Conservation (phyloP, 2,888 invertebrate genomes). For the Neoscelio sp. region DNA sequence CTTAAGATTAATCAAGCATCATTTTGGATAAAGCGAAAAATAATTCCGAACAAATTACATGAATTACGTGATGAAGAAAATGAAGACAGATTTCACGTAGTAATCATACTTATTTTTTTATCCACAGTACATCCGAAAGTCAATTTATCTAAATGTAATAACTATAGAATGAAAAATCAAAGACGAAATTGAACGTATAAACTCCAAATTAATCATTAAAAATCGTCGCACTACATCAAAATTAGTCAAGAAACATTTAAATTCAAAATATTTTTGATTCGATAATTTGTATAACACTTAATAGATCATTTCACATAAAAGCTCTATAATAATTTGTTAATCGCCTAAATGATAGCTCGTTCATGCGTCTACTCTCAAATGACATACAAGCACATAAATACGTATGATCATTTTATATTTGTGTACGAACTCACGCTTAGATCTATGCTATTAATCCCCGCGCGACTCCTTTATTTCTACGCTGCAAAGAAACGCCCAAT, state of each 20-base stretch:
- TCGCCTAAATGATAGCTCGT: neutral
- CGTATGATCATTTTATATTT: neutral
- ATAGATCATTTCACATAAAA: neutral
- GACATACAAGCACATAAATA: conserved; percentile 7
- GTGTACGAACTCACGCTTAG: neutral
- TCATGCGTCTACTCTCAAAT: neutral
- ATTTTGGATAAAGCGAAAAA: conserved; percentile 2
- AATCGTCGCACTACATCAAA: too few relatives aligned
- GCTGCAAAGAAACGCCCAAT: conserved; percentile 16
- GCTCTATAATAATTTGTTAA: neutral
- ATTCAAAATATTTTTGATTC: neutral
- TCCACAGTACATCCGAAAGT: conserved; percentile 3
- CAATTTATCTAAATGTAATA: neutral
- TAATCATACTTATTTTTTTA: too few relatives aligned
- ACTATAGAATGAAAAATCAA: too few relatives aligned
- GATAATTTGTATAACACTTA: neutral
- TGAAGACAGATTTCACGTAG: neutral
- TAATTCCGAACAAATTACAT: conserved; percentile 2
- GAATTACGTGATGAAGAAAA: neutral
- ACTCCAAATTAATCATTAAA: too few relatives aligned
- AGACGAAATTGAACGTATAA: too few relatives aligned
- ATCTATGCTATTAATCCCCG: neutral
- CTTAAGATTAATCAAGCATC: conserved; percentile 6
- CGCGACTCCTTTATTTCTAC: conserved; percentile 2
- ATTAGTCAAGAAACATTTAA: neutral